Conservation (phyloP, 2,888 invertebrate species). For the Laothoe populi region DNA sequence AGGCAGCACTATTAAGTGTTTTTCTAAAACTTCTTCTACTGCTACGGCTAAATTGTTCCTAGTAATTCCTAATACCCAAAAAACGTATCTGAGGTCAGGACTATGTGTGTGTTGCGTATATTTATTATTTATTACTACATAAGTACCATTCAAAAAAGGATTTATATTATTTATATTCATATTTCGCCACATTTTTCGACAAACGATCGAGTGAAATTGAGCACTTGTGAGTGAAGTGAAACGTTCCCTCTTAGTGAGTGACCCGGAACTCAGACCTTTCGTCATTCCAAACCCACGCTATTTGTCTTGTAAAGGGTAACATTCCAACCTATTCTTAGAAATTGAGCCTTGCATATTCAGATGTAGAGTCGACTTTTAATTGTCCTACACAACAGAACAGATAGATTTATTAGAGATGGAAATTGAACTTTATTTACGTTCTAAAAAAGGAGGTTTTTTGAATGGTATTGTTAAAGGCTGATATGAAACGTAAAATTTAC, state of each 20-base stretch:
- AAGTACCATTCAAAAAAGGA: background rate
- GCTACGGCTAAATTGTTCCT: too few species aligned
- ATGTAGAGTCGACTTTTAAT: background rate
- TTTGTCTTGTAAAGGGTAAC: constrained; percentile 16
- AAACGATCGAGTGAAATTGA: constrained; percentile 18
- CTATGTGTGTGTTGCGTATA: too few species aligned
- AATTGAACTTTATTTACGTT: constrained; percentile 11
- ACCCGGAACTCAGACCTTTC: constrained; percentile 22
- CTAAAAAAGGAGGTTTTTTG: background rate
- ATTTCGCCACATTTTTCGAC: constrained; percentile 10
- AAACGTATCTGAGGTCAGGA: too few species aligned
- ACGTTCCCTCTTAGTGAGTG: constrained; percentile 20
- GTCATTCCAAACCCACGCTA: constrained; percentile 15
- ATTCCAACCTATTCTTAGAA: background rate
- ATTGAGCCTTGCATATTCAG: background rate
- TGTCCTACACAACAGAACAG: background rate
- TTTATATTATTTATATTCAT: too few species aligned
- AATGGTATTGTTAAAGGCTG: background rate
- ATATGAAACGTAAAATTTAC: background rate
- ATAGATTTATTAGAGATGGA: background rate
- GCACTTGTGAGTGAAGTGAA: constrained; percentile 20
- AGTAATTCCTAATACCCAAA: too few species aligned
- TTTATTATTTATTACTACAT: background rate
- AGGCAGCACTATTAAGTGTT: too few species aligned
- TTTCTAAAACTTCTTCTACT: too few species aligned